Evolutionary conservation across 1,140 invertebrate species (phyloP).

Genomic region (Hycleus phaleratus): DNA sequence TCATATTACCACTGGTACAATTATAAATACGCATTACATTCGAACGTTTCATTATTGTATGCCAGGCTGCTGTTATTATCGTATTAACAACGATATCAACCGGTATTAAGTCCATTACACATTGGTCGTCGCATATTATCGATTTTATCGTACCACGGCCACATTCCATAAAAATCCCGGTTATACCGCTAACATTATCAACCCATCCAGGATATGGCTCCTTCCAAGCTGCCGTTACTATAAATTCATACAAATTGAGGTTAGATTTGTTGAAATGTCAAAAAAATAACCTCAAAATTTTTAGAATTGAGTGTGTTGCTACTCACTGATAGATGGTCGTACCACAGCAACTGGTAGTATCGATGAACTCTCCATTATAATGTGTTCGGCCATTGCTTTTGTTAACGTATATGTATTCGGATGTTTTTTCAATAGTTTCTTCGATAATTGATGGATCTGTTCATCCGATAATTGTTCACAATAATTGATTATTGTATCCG

Average conservation of each 20-base stretch:
- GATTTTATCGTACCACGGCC: slow-evolving; percentile 78
- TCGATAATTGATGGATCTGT: slow-evolving; percentile 48
- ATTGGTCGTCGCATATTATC: slow-evolving; percentile 64
- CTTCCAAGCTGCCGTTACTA: slow-evolving; percentile 63
- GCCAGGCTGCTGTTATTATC: slow-evolving; percentile 76
- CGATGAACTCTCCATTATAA: slow-evolving; percentile 53
- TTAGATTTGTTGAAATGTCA: too few species aligned
- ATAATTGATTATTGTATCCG: slow-evolving; percentile 52
- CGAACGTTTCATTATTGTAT: slow-evolving; percentile 51
- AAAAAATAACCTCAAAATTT: too few species aligned
- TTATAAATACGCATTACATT: slow-evolving; percentile 75
- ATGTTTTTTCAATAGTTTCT: slow-evolving; percentile 57
- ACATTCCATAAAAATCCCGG: slow-evolving; percentile 72
- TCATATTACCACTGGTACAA: slow-evolving; percentile 77
- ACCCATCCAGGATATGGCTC: slow-evolving; percentile 88
- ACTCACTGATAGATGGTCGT: slow-evolving; percentile 79
- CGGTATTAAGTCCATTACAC: slow-evolving; percentile 79
- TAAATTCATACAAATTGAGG: background rate
- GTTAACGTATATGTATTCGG: slow-evolving; percentile 86
- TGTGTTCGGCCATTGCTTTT: slow-evolving; percentile 74
- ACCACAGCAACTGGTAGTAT: slow-evolving; percentile 80
- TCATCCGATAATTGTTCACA: slow-evolving; percentile 52
- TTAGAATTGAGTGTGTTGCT: background rate
- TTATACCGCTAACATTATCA: slow-evolving; percentile 86
- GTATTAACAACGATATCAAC: slow-evolving; percentile 87